phyloP scores from a whole-genome alignment of 2,888 invertebrate species.

The Volucella bombylans region DNA sequence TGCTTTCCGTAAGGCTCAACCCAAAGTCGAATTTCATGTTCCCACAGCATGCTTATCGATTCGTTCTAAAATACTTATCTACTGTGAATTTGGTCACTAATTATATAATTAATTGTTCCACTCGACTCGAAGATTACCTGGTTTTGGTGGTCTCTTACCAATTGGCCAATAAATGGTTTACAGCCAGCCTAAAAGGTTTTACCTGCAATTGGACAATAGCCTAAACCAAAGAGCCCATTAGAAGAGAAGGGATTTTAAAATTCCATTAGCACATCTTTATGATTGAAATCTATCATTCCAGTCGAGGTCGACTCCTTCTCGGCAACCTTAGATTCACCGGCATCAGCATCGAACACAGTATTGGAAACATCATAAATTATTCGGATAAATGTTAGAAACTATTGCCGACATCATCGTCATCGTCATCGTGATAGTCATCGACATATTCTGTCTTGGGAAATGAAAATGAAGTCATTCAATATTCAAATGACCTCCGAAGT shows the following conservation, averaged over 20 bases:
- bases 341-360: too few relatives aligned
- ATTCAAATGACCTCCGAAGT: slow-evolving; percentile 22
- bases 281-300: slow-evolving; percentile 59
- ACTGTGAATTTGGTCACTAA: slow-evolving; percentile 49
- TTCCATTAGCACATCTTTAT: slow-evolving; percentile 58
- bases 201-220: slow-evolving; percentile 10
- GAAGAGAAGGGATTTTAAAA: background rate
- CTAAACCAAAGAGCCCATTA: background rate
- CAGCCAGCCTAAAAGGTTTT: slow-evolving; percentile 62
- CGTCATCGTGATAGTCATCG: too few relatives aligned
- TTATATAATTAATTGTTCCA: slow-evolving; percentile 59
- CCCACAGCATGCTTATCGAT: slow-evolving; percentile 9
- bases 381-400: slow-evolving; percentile 1
- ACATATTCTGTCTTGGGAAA: background rate
- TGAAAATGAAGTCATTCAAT: slow-evolving; percentile 32
- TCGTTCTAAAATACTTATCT: slow-evolving; percentile 31
- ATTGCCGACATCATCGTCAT: too few relatives aligned
- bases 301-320: too few relatives aligned
- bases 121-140: slow-evolving; percentile 28
- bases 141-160: slow-evolving; percentile 12
- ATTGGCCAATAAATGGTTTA: slow-evolving; percentile 56
- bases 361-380: slow-evolving; percentile 16
- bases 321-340: too few relatives aligned
- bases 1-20: background rate
- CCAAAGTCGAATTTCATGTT: slow-evolving; percentile 23